Evolutionary conservation across 2,888 invertebrate genomes (phyloP), one percentile per base, ranked within the genome.

Genomic region (Hypena proboscidalis): DNA sequence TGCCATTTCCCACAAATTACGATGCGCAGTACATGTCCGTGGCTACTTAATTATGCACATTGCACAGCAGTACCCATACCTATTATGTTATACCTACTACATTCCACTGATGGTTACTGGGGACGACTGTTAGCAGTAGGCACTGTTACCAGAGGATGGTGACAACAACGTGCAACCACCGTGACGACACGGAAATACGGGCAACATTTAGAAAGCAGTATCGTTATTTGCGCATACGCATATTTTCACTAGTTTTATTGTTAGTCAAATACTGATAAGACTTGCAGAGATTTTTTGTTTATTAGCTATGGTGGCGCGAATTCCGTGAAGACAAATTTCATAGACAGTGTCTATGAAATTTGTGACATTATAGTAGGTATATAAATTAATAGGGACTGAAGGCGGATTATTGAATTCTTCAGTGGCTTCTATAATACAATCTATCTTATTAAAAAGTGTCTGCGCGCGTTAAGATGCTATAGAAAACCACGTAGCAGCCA

Each of bases 141-240:
- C 17, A 21, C 34, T 35, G 33, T 44, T 23, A 38, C 32, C 32
- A 33, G 27, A 30, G 57, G 40, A 20, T 38, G 58, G 61, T 67
- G 73, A 70, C 68, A 68, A 63, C 65, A 47, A 58, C 47, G 45
- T 29, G 52, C 58, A 67, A 48, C 53, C 50, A 63, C 64, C 76
- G 71, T 73, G 74, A 77, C 80, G 68, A 70, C 69, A 61, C 72
- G 70, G 77, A 76, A 76, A 77, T 76, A 69, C 74, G 68, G 74
- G 74, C 49, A 35, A 30, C 59, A 58, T 74, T 77, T 79, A 74
- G 74, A 83, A 78, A 80, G 75, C 70, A 46, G 65, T 67, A 74
- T 41, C 25, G 45, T 57, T 59, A 59, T 63, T 50, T 49, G 35
- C 30, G 30, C 31, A 42, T 58, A 36, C 46, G 33, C 47, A 62